Evolutionary conservation across 2,888 invertebrate genomes (phyloP), one percentile per base, ranked within the genome.

Genomic region (Vanessa cardui): DNA sequence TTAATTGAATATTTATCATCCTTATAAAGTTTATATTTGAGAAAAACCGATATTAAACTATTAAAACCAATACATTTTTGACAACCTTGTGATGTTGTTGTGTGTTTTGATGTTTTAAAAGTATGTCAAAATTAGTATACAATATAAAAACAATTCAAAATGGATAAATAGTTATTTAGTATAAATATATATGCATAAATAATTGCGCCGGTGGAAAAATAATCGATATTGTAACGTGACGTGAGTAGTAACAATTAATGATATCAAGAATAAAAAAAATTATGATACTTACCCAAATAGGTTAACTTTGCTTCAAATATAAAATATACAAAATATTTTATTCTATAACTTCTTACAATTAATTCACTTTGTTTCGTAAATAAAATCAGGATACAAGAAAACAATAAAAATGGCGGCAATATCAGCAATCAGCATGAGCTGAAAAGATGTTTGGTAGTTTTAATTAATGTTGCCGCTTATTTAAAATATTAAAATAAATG

Each of bases 391-490:
- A 72, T 67, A 68, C 71, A 71, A 71, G 56, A 80, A 80, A 80
- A 82, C 76, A 79, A 82, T 78, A 84, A 86, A 87, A 88, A 89
- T 89, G 89, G 89, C 89, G 88, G 87, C 83, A 87, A 85, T 80
- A 78, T 76, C 75, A 74, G 71, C 67, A 73, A 67, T 56, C 33
- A 56, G 56, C 68, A 64, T 62, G 45, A 33, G 47, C 62, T 45
- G 66, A 58, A 68, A 58, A 66, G 68, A 69, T 63, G 62, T 50
- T 69, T 66, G 62, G 62, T 68, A 39, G 49, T 47, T 56, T 61
- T 64, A 65, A 64, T 63, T 56, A 68, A 72, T 68, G 70, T 68
- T 65, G 66, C 70, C 67, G 60, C 33, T 54, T 56, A 16, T 18
- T 21, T 6, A 46, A 54, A 26, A 45, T 46, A 54, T 44, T 44